phyloP scores from a whole-genome alignment of 1,140 invertebrate genomes.

The Sinonovacula constricta region DNA sequence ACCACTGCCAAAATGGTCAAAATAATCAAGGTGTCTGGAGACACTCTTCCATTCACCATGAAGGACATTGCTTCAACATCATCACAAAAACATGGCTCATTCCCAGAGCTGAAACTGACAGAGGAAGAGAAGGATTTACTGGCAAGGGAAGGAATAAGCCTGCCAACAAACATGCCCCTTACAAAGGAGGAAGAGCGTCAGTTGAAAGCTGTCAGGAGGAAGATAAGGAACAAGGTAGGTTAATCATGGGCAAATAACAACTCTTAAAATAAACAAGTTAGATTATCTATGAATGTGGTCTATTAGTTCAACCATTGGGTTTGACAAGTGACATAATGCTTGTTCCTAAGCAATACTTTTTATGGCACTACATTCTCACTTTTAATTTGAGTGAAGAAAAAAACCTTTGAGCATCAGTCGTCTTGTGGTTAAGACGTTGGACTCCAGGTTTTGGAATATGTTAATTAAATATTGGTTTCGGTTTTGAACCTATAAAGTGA shows the following conservation, averaged over 20 bases:
- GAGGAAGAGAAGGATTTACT: constrained; percentile 91
- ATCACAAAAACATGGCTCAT: constrained; percentile 40
- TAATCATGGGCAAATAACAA: no score
- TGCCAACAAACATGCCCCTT: constrained; percentile 90
- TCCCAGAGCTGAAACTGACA: constrained; percentile 75
- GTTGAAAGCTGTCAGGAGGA: constrained; percentile 91
- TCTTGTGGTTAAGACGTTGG: not conserved
- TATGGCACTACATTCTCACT: not conserved
- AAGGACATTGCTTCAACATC: constrained; percentile 60
- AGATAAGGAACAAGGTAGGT: constrained; percentile 95
- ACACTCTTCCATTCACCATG: constrained; percentile 68
- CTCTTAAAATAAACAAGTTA: not conserved
- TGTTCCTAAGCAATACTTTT: not conserved
- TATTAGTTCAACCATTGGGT: not conserved
- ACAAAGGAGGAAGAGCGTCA: constrained; percentile 91
- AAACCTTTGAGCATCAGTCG: not conserved
- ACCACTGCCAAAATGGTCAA: constrained; percentile 51
- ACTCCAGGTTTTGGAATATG: no score
- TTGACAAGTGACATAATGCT: not conserved
- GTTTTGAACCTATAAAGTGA: no score
- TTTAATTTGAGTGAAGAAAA: not conserved
- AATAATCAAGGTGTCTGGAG: constrained; percentile 57
- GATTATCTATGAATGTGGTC: not conserved
- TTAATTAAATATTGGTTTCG: no score
- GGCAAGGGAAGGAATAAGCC: constrained; percentile 88